Base-by-base conservation (phyloP, 2,113 vertebrate genomes). In the Elephas maximus region DNA sequence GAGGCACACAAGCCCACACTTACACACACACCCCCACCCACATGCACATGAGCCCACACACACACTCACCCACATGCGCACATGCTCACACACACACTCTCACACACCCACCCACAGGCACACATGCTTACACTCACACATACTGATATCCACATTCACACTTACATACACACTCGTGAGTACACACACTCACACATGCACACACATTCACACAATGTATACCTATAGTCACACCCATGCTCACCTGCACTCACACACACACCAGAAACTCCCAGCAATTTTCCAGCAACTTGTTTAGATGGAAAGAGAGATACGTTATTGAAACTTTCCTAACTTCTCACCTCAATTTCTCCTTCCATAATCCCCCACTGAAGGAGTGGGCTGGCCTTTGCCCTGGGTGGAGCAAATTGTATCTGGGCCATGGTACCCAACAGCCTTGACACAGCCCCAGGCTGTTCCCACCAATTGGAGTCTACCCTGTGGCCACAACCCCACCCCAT, bases 371-470 rank as follows among this genome's bases (percentile, higher is more conserved):
- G 48, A 74, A 17, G 41, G 26, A 84, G 57, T 48, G 37, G 28
- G 45, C 26, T 2, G 28, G 44, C 87, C 30, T 77, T 93, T 93
- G 93, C 84, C 71, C 82, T 26, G 65, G 96, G 79, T 20, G 62
- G 69, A 93, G n/a, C 48, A 78, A 93, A 74, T 8, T 76, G 24
- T 51, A 51, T 67, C 85, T 82, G 30, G 62, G 37, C 37, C 14
- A 12, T 8, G 62, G 57, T 76, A 67, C 26, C 78, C 28, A 6
- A 5, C 11, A 57, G 67, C 5, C n/a, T 15, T 87, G 87, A 77
- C 63, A 81, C 41, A 60, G 71, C 3, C 17, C 48, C 62, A 60
- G 65, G 28, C 45, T 77, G 78, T 93, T 11, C 81, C 92, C 69
- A 65, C 90, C 20, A 76, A 45, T 15, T 93, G 37, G 26, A 53